Percentiles rank a stretch among this genome's conserved stretches.
These are phyloP conservation scores for Rhorus exstirpatorius DNA, from an alignment of 2,888 invertebrate species.

Conservation along the genomic window DNA sequence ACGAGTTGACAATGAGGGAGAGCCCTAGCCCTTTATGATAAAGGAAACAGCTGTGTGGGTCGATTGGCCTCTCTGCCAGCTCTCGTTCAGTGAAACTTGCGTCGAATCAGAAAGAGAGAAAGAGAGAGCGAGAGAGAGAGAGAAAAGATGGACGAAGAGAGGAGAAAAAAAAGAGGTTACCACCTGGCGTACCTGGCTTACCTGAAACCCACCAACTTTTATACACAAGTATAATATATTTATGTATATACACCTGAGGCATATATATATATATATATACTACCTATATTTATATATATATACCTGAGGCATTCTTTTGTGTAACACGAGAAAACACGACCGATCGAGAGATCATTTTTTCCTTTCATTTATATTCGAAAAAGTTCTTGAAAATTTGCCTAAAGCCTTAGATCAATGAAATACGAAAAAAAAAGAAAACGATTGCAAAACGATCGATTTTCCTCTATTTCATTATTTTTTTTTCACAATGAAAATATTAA, in stretches of 20 bases:
- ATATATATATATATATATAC: no score
- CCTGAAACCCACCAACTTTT: slow-evolving; percentile 79
- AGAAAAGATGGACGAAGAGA: no score
- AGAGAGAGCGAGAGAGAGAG: no score
- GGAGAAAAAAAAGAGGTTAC: slow-evolving; percentile 80
- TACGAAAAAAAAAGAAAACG: background rate
- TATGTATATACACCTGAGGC: slow-evolving; percentile 72
- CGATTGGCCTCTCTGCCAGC: slow-evolving; percentile 71
- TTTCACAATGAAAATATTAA: background rate
- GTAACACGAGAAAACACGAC: slow-evolving; percentile 69
- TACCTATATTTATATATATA: no score
- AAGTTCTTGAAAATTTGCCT: slow-evolving; percentile 26
- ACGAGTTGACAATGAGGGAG: slow-evolving; percentile 82
- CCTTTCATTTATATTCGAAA: slow-evolving; percentile 21
- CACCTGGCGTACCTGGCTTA: slow-evolving; percentile 85
- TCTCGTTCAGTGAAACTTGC: background rate
- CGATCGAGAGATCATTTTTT: slow-evolving; percentile 62
- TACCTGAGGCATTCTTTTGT: slow-evolving; percentile 83
- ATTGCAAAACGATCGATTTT: no score
- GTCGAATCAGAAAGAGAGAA: slow-evolving; percentile 58
- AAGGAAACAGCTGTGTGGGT: slow-evolving; percentile 85
- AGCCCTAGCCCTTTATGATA: slow-evolving; percentile 79
- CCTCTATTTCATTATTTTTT: no score
- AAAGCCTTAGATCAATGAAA: background rate
- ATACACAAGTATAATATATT: slow-evolving; percentile 67